These are phyloP conservation scores for Eristalis intricaria DNA, from an alignment of 2,888 invertebrate species.

Conservation along the genomic window DNA sequence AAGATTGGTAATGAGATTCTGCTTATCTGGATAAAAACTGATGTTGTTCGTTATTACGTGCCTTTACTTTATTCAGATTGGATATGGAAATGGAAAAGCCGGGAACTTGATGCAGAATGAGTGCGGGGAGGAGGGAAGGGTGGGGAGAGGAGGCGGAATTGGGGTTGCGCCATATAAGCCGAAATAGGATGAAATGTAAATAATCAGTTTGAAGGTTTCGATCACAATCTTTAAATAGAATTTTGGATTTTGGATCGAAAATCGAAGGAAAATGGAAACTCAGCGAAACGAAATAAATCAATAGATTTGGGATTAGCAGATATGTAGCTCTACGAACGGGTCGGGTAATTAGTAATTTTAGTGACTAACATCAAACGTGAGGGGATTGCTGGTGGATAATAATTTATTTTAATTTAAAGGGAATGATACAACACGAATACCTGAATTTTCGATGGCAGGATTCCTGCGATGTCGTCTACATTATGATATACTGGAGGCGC, in stretches of 20 bases:
- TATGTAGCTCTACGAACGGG: neutral
- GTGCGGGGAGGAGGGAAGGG: no score
- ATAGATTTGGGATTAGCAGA: slow-evolving; percentile 25
- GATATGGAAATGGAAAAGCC: slow-evolving; percentile 31
- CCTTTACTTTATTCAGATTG: slow-evolving; percentile 58
- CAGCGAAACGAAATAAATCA: slow-evolving; percentile 18
- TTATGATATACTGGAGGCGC: no score
- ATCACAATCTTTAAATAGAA: slow-evolving; percentile 69
- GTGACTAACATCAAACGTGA: neutral
- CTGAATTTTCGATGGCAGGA: no score
- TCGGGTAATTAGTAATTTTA: neutral
- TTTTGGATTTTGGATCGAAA: slow-evolving; percentile 43
- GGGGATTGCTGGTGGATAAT: neutral
- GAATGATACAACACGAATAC: neutral
- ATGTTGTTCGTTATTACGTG: slow-evolving; percentile 58
- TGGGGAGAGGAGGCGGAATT: neutral
- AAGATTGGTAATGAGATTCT: slow-evolving; percentile 69
- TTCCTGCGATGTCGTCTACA: no score
- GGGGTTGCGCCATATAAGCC: slow-evolving; percentile 40
- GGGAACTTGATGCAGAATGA: neutral
- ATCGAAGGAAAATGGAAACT: slow-evolving; percentile 36
- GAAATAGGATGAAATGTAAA: slow-evolving; percentile 54
- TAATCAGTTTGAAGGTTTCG: slow-evolving; percentile 61
- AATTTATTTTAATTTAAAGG: neutral
- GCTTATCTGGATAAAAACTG: slow-evolving; percentile 67